Percentiles rank a stretch among this genome's conserved stretches.
Evolutionary conservation across 2,113 vertebrate species (phyloP).

Genomic region (Spilogale gracilis): DNA sequence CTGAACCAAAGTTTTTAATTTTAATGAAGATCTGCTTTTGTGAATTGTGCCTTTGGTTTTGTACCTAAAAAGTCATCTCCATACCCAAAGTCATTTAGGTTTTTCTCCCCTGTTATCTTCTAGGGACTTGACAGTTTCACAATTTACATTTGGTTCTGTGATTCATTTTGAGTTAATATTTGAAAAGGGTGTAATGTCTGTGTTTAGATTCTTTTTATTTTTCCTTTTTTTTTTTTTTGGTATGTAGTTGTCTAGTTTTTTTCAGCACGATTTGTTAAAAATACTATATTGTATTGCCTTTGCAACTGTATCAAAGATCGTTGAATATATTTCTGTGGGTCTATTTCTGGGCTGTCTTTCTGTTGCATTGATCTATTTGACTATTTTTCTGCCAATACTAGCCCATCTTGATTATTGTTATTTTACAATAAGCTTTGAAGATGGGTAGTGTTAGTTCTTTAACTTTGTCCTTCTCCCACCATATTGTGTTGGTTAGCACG

Average conservation of each 20-base stretch:
- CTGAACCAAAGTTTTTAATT: neutral
- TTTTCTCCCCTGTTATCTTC: neutral
- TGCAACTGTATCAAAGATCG: neutral
- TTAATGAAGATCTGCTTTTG: neutral
- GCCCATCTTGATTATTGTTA: neutral
- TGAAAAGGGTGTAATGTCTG: neutral
- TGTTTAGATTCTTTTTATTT: neutral
- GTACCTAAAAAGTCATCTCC: neutral
- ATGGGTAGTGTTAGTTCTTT: neutral
- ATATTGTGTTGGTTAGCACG: neutral
- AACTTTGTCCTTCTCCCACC: neutral
- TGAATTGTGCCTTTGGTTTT: neutral
- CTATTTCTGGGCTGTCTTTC: neutral
- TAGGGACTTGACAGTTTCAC: neutral
- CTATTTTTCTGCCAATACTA: neutral
- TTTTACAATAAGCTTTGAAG: neutral
- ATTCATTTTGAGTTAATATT: neutral
- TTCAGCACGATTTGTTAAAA: neutral
- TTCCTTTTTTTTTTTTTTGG: too few species aligned
- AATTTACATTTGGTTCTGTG: neutral
- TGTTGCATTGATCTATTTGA: neutral
- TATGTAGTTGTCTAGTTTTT: neutral
- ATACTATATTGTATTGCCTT: neutral
- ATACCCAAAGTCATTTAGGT: neutral
- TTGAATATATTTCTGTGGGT: neutral